Evolutionary conservation across 2,888 invertebrate species (phyloP), one percentile per base, ranked within the genome.

Genomic region (Callimorpha dominula): DNA sequence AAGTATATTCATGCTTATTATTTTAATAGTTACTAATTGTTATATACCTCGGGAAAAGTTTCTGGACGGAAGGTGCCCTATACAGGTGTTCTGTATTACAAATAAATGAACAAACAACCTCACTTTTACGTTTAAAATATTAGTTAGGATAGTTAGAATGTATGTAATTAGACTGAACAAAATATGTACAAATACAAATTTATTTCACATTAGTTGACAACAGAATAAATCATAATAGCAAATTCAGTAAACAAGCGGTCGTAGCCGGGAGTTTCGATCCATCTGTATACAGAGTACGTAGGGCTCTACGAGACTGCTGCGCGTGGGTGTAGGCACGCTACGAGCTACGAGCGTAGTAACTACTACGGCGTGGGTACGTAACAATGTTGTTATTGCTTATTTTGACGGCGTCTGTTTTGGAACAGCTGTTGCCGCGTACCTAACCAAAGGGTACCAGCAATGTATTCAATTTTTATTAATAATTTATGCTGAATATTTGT

Each of bases 301-400:
- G 68, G 68, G 71, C 71, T 83, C 80, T 82, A 84, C 83, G 84
- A 71, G 76, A 57, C 49, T 81, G 86, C 88, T 88, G 87, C 85
- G 90, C 89, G 90, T 90, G 89, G 90, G 90, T 85, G 91, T 88
- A 86, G 87, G 80, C 78, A 75, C 80, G 73, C 83, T 85, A 87
- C 84, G 85, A 73, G 75, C 79, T 85, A 84, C 85, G 79, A 77
- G 72, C 77, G 81, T 85, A 84, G 80, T 78, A 76, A 78, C 74
- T 72, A 74, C 78, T 79, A 81, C 72, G 77, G 72, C 83, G 87
- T 85, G 79, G 73, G 65, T 73, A 83, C 79, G 81, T 82, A 80
- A 71, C 77, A 74, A 76, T 81, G 80, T 78, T 79, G 79, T 81
- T 88, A 87, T 87, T 87, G 82, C 84, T 85, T 85, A 84, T 86